Percentiles rank a stretch among this genome's conserved stretches.
Evolutionary conservation across 2,113 vertebrate species (phyloP).

Genomic region (Eudorcas thomsonii): DNA sequence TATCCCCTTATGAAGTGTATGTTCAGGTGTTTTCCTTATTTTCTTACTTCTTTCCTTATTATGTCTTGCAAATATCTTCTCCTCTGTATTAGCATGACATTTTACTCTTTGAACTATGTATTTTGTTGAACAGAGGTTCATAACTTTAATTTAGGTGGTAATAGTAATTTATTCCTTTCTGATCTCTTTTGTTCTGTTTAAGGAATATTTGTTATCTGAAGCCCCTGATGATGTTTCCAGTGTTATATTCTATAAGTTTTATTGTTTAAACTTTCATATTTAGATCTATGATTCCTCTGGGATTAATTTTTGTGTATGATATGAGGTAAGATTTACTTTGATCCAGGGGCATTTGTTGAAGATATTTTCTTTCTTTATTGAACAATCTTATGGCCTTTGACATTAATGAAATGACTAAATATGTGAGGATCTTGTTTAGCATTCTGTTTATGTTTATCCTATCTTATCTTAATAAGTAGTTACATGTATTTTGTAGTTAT

Average conservation of each 20-base stretch:
- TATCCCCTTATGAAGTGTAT: background rate
- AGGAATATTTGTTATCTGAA: background rate
- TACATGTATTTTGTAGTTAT: background rate
- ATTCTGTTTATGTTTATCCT: background rate
- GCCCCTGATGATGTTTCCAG: background rate
- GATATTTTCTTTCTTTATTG: background rate
- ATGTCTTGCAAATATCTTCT: background rate
- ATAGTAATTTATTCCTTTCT: background rate
- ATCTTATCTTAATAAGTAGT: background rate
- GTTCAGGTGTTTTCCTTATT: background rate
- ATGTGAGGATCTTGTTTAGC: background rate
- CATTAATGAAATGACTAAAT: background rate
- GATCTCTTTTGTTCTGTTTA: background rate
- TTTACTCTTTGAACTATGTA: background rate
- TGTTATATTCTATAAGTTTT: background rate
- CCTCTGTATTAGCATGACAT: background rate
- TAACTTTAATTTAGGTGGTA: background rate
- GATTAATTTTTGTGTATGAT: background rate
- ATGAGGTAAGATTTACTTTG: background rate
- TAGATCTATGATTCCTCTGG: background rate
- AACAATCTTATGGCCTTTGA: background rate
- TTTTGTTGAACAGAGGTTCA: background rate
- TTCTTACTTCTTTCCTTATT: background rate
- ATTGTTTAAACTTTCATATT: background rate
- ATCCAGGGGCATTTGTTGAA: background rate